Evolutionary conservation across 2,113 vertebrate genomes (phyloP), one percentile per base, ranked within the genome.

Genomic region (Ahaetulla prasina): DNA sequence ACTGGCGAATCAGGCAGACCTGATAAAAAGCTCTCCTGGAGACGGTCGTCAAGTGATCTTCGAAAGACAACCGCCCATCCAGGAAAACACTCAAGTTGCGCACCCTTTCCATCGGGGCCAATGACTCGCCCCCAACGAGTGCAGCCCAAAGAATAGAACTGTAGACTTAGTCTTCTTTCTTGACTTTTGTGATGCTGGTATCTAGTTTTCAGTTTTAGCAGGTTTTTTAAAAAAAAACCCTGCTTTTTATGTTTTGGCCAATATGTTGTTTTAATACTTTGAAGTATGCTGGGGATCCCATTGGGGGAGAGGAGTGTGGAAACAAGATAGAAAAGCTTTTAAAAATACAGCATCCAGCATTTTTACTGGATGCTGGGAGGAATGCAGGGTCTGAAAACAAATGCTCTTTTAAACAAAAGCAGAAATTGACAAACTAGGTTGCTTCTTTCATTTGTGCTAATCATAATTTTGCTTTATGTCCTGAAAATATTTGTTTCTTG

Each of bases 401-500:
- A 95, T 95, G 80, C 60, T 68, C 94, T 94, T 22, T 94, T 96
- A 96, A 97, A 91, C 47, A 94, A 95, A 94, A 95, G 90, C 49
- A 89, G 93, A 95, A 85, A 54, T 88, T 93, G 96, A 96, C 90
- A 96, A 96, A 96, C 95, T 49, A 91, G 95, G 93, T 91, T 2
- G 0, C 94, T 93, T 91, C 93, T 96, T 91, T 89, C 94, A 84
- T 60, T 91, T 85, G 27, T 91, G 49, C 88, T 92, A 80, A 90
- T 95, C 43, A 55, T 96, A 96, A 96, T 96, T 97, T 96, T 94
- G 86, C 96, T 96, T 96, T 96, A 96, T 96, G 94, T 87, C 91
- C 93, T 95, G 94, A 94, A 97, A 97, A 96, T 95, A 96, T 94
- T 91, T 93, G 91, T 94, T 74, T 92, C 94, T 94, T 96, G 95